These are phyloP conservation scores for Thermophis baileyi DNA, from an alignment of 2,113 vertebrate genomes.

Conservation along the genomic window DNA sequence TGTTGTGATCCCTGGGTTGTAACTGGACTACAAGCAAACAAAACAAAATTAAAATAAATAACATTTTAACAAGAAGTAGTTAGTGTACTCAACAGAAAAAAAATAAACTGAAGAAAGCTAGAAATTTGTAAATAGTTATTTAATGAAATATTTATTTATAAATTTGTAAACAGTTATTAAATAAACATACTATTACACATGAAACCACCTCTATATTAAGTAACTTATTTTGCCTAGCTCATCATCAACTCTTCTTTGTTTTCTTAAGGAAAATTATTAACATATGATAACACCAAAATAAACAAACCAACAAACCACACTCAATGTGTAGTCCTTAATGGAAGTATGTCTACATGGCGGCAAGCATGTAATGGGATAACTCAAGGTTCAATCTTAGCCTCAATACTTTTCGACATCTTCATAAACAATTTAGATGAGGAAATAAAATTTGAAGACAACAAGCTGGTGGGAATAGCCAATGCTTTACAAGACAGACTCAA, in stretches of 20 bases:
- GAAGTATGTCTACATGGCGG: background rate
- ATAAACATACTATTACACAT: background rate
- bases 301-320: background rate
- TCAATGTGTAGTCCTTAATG: background rate
- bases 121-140: background rate
- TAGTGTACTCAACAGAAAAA: background rate
- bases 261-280: background rate
- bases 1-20: constrained; percentile 79
- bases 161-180: background rate
- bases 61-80: constrained; percentile 9
- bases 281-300: background rate
- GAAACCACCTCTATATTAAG: background rate
- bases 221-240: background rate
- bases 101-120: background rate
- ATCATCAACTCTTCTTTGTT: background rate
- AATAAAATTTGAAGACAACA: background rate
- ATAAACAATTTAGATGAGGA: background rate
- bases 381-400: background rate
- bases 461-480: background rate
- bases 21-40: constrained; percentile 74
- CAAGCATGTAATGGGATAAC: background rate
- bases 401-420: background rate
- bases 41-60: constrained; percentile 56
- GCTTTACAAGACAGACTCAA: background rate
- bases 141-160: background rate